Evolutionary conservation across 2,888 invertebrate genomes (phyloP).

Genomic region (Myathropa florea): DNA sequence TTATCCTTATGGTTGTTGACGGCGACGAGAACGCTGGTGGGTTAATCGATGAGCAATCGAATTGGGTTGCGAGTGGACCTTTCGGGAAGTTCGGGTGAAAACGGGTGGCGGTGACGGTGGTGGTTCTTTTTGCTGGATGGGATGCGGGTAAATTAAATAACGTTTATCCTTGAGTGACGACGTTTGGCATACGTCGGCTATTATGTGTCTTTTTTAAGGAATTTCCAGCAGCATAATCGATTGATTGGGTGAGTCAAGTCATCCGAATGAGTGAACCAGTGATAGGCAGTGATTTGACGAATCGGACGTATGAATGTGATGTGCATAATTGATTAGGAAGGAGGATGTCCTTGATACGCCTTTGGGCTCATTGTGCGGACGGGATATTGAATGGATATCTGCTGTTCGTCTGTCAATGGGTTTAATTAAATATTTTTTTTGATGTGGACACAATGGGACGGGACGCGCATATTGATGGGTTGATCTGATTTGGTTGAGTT

Average conservation of each 20-base stretch:
- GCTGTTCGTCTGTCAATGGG: not conserved
- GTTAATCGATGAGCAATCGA: conserved; percentile 52
- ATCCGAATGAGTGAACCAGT: conserved; percentile 17
- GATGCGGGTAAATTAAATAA: conserved; percentile 65
- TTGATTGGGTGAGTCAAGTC: conserved; percentile 46
- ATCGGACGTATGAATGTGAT: conserved; percentile 52
- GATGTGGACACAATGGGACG: not conserved
- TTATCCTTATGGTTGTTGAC: conserved; percentile 73
- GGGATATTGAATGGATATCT: not conserved
- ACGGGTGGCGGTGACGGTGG: not conserved
- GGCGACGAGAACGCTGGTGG: conserved; percentile 3
- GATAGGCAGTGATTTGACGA: conserved; percentile 48
- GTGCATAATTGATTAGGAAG: conserved; percentile 60
- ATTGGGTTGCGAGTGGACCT: conserved; percentile 19
- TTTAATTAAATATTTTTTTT: not conserved
- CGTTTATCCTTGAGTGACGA: conserved; percentile 67
- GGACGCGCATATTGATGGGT: not conserved
- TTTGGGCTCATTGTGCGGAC: not conserved
- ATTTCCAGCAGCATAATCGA: conserved; percentile 61
- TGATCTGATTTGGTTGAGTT: not conserved
- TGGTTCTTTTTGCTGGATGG: conserved; percentile 21
- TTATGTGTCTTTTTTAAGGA: conserved; percentile 34
- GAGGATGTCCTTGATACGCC: conserved; percentile 7
- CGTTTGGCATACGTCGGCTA: conserved; percentile 63
- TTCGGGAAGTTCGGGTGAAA: conserved; percentile 40